A percentile compares a stretch with the other conserved stretches of the same genome.
phyloP scores from a whole-genome alignment of 2,797 vertebrate species.

The Acomys russatus region DNA sequence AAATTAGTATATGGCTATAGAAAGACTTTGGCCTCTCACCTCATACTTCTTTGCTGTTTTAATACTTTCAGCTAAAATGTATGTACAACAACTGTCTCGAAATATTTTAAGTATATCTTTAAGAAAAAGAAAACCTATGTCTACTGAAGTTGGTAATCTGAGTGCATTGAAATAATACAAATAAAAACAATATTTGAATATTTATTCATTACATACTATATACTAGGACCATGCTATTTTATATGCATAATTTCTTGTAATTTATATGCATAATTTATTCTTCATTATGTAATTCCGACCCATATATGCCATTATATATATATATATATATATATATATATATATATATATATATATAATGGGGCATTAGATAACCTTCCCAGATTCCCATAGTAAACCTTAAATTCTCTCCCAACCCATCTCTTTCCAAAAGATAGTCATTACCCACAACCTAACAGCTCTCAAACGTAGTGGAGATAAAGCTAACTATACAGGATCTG shows the following conservation, averaged over 20 bases:
- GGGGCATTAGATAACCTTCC: background rate
- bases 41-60: conserved; percentile 6
- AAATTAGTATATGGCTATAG: background rate
- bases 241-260: background rate
- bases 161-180: conserved; percentile 16
- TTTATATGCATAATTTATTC: background rate
- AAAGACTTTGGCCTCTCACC: background rate
- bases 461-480: conserved; percentile 15
- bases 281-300: background rate
- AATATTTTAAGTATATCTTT: background rate
- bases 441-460: background rate
- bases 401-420: conserved; percentile 13
- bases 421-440: conserved; percentile 39
- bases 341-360: background rate
- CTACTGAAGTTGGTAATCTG: conserved; percentile 10
- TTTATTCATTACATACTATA: background rate
- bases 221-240: background rate
- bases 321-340: background rate
- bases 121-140: conserved; percentile 18
- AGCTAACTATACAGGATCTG: background rate
- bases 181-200: conserved; percentile 5
- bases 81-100: conserved; percentile 12
- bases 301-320: background rate
- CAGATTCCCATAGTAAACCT: background rate
- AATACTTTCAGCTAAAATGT: conserved; percentile 20